These are phyloP conservation scores for Menura novaehollandiae DNA, from an alignment of 2,113 vertebrate species.

Conservation along the genomic window DNA sequence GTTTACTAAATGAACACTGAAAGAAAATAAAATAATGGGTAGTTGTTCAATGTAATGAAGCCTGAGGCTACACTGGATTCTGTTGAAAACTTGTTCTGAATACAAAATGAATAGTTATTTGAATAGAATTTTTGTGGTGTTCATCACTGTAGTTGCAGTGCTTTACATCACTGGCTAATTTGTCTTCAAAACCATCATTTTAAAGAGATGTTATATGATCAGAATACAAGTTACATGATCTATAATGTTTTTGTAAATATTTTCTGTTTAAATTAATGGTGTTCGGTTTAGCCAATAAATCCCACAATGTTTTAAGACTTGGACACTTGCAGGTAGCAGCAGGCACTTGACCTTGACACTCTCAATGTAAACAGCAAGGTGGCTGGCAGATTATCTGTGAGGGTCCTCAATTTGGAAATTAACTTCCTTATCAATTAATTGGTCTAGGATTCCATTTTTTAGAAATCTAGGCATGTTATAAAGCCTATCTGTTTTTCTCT, in stretches of 20 bases:
- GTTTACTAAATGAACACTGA: background rate
- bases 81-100: background rate
- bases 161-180: background rate
- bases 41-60: background rate
- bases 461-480: background rate
- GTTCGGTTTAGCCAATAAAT: background rate
- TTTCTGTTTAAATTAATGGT: background rate
- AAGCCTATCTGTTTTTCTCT: background rate
- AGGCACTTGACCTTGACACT: background rate
- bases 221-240: background rate
- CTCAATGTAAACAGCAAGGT: background rate
- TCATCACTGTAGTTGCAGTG: background rate
- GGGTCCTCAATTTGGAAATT: background rate
- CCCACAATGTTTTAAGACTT: background rate
- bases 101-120: background rate
- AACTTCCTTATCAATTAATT: constrained; percentile 1
- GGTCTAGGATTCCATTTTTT: background rate
- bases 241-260: background rate
- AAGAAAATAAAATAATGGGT: background rate
- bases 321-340: background rate
- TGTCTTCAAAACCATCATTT: background rate
- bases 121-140: background rate
- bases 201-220: background rate
- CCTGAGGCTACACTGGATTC: background rate
- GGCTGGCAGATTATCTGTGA: background rate